Evolutionary conservation across 2,888 invertebrate species (phyloP), one percentile per base, ranked within the genome.

Genomic region (Epinotia bilunana): DNA sequence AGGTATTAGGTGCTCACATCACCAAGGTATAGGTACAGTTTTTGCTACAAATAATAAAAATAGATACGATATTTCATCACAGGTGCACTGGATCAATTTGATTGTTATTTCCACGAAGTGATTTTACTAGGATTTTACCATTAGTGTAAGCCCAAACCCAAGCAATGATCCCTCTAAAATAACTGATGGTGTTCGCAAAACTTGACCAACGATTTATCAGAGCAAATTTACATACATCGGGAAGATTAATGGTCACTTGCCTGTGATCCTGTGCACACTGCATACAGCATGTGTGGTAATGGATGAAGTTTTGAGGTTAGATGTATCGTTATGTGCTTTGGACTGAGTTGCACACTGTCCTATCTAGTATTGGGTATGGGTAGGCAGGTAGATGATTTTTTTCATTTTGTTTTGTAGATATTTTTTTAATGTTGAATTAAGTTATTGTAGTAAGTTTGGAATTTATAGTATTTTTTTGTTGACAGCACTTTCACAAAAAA

Each of bases 121-220:
- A 53, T 53, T 53, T 53, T n/a, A 53, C 16, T 53, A n/a, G 53
- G 6, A 62, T 33, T 69, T 49, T 20, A 64, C 23, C 33, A 64
- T 72, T 67, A 65, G 23, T n/a, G 6, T 58, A 65, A 65, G 55
- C 53, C 53, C 12, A 53, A 74, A 58, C 57, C 20, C 58, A 43
- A 58, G 55, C 70, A 63, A 84, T 83, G 84, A 85, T 76, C 81
- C 68, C 76, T 68, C 78, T 77, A 78, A 80, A 82, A 82, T 86
- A 86, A 87, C 85, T 82, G 84, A 84, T 83, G 81, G 79, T 77
- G 77, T 74, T 69, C 78, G 72, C 77, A 72, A 73, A 76, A 80
- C 84, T 88, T 87, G 90, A 89, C 90, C 89, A 83, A 84, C 88
- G 86, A 89, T 89, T 89, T 90, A 89, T 90, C 90, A 88, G 87